Conservation (phyloP, 2,888 invertebrate species). For the Drosophila prolongata region DNA sequence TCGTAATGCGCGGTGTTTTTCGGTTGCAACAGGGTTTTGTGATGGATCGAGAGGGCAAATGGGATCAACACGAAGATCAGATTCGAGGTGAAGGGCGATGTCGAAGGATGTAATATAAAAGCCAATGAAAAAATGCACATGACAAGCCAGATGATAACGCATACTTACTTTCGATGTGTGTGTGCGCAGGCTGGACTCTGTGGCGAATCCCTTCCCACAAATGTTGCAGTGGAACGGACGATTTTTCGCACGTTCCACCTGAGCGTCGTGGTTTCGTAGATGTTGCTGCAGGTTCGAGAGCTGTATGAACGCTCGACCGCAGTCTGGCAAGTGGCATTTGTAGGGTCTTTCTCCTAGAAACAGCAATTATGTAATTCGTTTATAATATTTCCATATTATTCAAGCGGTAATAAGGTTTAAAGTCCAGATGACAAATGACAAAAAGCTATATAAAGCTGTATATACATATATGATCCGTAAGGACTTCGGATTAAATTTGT, state of each 20-base stretch:
- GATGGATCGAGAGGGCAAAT: constrained; percentile 20
- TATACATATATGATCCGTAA: too few species aligned
- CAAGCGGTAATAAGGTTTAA: too few species aligned
- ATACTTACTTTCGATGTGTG: constrained; percentile 97
- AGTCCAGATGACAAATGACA: too few species aligned
- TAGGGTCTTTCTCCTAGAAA: constrained; percentile 95
- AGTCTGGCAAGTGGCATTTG: constrained; percentile 97
- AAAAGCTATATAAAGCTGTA: too few species aligned
- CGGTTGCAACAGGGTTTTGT: constrained; percentile 9
- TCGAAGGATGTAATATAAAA: constrained; percentile 9
- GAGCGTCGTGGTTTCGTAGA: constrained; percentile 97
- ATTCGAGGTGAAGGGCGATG: neutral
- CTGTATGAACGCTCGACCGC: constrained; percentile 98
- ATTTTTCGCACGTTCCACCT: constrained; percentile 97
- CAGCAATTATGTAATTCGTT: too few species aligned
- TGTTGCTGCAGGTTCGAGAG: constrained; percentile 98
- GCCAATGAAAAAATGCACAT: constrained; percentile 15
- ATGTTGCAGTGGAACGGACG: constrained; percentile 98
- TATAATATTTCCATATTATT: too few species aligned
- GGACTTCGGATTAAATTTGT: too few species aligned
- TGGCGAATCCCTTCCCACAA: constrained; percentile 98
- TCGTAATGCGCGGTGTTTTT: constrained; percentile 28
- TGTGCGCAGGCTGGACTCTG: constrained; percentile 96
- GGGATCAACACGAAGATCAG: constrained; percentile 7
- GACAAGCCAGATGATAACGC: neutral